Conservation (phyloP, 2,888 invertebrate genomes). For the Drosophila infuscata region DNA sequence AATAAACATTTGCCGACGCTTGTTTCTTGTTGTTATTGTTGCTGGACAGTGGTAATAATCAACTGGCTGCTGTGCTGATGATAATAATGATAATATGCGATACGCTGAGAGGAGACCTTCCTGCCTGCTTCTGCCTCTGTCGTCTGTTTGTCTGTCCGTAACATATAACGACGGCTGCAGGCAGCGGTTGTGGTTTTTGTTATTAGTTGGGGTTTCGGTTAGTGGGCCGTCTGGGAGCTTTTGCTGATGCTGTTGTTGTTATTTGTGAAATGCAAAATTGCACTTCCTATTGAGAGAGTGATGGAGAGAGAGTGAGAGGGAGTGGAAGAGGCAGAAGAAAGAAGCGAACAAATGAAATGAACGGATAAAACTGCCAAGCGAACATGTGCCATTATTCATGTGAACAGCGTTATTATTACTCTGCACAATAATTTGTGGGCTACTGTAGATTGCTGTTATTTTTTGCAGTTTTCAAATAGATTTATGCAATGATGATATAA, state of each 20-base stretch:
- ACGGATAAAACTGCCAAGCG: slow-evolving; percentile 46
- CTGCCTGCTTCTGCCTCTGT: slow-evolving; percentile 1
- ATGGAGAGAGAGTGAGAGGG: not conserved
- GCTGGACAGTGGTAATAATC: slow-evolving; percentile 50
- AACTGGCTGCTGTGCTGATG: slow-evolving; percentile 48
- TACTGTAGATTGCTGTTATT: slow-evolving; percentile 29
- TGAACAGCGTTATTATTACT: slow-evolving; percentile 26
- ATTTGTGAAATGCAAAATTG: slow-evolving; percentile 49
- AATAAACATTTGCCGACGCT: slow-evolving; percentile 58
- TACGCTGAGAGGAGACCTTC: slow-evolving; percentile 36
- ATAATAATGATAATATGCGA: slow-evolving; percentile 55
- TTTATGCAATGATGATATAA: slow-evolving; percentile 69
- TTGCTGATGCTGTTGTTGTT: slow-evolving; percentile 20
- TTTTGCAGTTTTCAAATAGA: slow-evolving; percentile 15
- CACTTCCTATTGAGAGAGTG: slow-evolving; percentile 64
- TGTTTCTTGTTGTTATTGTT: slow-evolving; percentile 39
- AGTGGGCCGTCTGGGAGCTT: slow-evolving; percentile 71
- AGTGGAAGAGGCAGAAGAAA: slow-evolving; percentile 6
- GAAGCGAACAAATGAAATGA: slow-evolving; percentile 14
- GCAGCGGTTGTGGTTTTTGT: slow-evolving; percentile 57
- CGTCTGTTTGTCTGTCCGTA: slow-evolving; percentile 9
- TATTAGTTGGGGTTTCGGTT: slow-evolving; percentile 73
- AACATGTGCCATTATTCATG: slow-evolving; percentile 61
- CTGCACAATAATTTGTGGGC: slow-evolving; percentile 65
- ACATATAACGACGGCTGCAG: slow-evolving; percentile 32